These are phyloP conservation scores for Eurois occulta DNA, from an alignment of 2,888 invertebrate genomes.

Conservation along the genomic window DNA sequence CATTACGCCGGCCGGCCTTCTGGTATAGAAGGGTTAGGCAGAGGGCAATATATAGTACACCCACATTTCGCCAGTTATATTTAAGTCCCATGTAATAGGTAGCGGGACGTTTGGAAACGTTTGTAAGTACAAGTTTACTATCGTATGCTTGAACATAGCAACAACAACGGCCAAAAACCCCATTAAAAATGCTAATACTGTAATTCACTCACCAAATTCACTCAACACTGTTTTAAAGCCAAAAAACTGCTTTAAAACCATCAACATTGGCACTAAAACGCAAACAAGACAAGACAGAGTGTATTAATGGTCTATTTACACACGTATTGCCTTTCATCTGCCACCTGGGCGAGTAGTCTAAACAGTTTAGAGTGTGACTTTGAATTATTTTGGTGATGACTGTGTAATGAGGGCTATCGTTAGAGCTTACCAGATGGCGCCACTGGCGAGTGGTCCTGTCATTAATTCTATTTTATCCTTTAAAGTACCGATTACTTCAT, in stretches of 20 bases:
- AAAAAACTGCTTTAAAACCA: constrained; percentile 24
- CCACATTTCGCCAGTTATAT: no score
- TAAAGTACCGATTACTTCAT: no score
- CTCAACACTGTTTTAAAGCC: constrained; percentile 4
- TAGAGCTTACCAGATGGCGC: no score
- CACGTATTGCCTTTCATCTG: constrained; percentile 50
- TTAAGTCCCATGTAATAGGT: no score
- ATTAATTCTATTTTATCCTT: no score
- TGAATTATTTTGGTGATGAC: constrained; percentile 32
- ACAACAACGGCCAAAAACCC: neutral
- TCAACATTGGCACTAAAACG: constrained; percentile 37
- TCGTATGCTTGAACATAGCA: no score
- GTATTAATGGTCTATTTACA: constrained; percentile 57
- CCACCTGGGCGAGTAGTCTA: constrained; percentile 51
- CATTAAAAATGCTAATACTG: neutral
- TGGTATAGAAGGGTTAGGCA: no score
- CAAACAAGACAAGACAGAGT: constrained; percentile 22
- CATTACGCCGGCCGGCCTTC: no score
- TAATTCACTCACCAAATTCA: constrained; percentile 30
- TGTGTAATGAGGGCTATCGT: no score
- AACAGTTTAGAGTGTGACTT: constrained; percentile 46
- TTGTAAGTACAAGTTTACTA: neutral
- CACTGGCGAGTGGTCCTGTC: no score
- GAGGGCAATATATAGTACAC: no score
- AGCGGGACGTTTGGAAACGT: neutral